Evolutionary conservation across 2,888 invertebrate species (phyloP).

Genomic region (Sinohyriopsis cumingii): DNA sequence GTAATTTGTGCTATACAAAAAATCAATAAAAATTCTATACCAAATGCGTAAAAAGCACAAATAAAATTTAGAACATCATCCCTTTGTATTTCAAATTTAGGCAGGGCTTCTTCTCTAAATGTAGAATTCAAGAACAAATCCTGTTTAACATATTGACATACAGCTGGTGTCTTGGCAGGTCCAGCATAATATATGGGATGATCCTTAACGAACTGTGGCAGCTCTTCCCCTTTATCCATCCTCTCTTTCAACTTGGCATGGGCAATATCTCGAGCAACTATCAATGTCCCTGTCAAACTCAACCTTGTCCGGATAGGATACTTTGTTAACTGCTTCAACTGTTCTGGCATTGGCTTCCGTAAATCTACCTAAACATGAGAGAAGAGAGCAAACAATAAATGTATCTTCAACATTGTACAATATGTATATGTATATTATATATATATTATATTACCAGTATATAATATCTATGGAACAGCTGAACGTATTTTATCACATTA

Average conservation of each 20-base stretch:
- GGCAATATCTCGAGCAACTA: constrained; percentile 72
- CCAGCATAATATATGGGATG: constrained; percentile 73
- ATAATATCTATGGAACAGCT: too few species aligned
- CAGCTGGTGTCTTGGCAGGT: constrained; percentile 71
- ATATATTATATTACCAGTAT: too few species aligned
- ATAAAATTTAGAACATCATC: too few species aligned
- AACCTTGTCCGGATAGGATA: constrained; percentile 69
- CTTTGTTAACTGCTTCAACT: constrained; percentile 56
- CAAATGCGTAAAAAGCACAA: too few species aligned
- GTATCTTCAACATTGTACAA: not conserved
- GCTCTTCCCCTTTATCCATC: constrained; percentile 65
- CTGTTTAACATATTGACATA: constrained; percentile 17
- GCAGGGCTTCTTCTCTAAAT: too few species aligned
- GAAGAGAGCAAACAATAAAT: not conserved
- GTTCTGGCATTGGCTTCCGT: constrained; percentile 66
- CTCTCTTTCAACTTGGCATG: constrained; percentile 71
- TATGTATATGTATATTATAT: too few species aligned
- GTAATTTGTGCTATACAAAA: too few species aligned
- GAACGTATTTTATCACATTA: too few species aligned
- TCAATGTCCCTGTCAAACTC: constrained; percentile 68
- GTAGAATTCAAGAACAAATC: too few species aligned
- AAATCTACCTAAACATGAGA: constrained; percentile 58
- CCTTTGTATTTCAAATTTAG: too few species aligned
- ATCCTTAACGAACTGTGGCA: constrained; percentile 71
- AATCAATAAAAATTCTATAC: too few species aligned